Conservation (phyloP, 2,113 vertebrate species). For the Tragulus kanchil region DNA sequence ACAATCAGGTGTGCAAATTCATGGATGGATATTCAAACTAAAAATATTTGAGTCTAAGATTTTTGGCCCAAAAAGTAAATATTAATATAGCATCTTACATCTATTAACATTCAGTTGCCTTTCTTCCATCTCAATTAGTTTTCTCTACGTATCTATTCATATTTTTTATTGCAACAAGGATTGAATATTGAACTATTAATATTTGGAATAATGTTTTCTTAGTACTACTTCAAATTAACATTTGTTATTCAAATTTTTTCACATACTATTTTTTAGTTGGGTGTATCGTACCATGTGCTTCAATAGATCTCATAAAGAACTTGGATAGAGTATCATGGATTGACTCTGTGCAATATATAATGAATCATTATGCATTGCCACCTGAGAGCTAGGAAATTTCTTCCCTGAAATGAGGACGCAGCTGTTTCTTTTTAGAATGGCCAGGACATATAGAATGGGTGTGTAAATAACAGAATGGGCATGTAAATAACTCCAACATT, state of each 20-base stretch:
- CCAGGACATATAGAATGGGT: neutral
- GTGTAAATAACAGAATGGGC: neutral
- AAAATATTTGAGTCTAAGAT: neutral
- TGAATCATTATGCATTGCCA: neutral
- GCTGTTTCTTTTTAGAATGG: neutral
- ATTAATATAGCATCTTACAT: neutral
- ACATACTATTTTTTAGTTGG: neutral
- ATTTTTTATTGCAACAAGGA: slow-evolving; percentile 38
- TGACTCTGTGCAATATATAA: neutral
- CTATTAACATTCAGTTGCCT: neutral
- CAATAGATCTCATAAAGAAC: neutral
- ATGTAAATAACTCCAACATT: neutral
- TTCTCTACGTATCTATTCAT: neutral
- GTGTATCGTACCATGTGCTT: neutral
- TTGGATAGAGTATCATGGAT: neutral
- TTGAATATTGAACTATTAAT: slow-evolving; percentile 37
- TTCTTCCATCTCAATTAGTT: neutral
- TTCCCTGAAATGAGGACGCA: neutral
- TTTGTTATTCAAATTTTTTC: slow-evolving; percentile 10
- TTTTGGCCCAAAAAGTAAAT: neutral
- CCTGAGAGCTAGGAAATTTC: neutral
- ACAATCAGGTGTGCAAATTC: neutral
- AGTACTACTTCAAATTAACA: neutral
- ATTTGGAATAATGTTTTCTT: neutral
- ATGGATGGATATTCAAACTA: neutral